These are phyloP conservation scores for Strigops habroptila DNA, from an alignment of 2,113 vertebrate species.

Conservation along the genomic window DNA sequence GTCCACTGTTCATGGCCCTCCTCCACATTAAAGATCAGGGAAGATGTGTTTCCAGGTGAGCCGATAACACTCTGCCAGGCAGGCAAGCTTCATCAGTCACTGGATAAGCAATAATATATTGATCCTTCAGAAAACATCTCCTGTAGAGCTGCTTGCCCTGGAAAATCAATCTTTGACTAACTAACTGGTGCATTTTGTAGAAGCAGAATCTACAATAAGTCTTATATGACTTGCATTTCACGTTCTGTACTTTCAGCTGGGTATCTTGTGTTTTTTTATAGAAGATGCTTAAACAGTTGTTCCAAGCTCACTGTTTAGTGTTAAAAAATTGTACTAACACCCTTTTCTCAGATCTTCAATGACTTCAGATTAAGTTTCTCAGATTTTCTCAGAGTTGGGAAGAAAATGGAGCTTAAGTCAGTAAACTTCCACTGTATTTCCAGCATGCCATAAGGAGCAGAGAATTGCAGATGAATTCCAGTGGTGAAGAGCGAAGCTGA, in stretches of 20 bases:
- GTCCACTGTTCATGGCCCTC: background rate
- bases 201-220: background rate
- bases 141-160: background rate
- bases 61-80: background rate
- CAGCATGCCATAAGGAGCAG: background rate
- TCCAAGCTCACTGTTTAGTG: background rate
- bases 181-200: background rate
- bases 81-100: background rate
- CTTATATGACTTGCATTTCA: background rate
- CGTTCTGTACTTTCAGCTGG: background rate
- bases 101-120: background rate
- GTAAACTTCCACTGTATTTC: background rate
- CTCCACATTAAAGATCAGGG: background rate
- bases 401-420: background rate
- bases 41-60: background rate
- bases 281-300: background rate
- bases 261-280: rapidly evolving
- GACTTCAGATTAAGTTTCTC: background rate
- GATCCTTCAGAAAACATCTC: background rate
- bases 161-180: slow-evolving; percentile 9
- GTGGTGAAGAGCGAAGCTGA: background rate
- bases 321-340: background rate
- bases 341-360: background rate
- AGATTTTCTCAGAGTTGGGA: background rate
- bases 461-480: background rate